Evolutionary conservation across 2,888 invertebrate genomes (phyloP).

Genomic region (Cryptus armator): DNA sequence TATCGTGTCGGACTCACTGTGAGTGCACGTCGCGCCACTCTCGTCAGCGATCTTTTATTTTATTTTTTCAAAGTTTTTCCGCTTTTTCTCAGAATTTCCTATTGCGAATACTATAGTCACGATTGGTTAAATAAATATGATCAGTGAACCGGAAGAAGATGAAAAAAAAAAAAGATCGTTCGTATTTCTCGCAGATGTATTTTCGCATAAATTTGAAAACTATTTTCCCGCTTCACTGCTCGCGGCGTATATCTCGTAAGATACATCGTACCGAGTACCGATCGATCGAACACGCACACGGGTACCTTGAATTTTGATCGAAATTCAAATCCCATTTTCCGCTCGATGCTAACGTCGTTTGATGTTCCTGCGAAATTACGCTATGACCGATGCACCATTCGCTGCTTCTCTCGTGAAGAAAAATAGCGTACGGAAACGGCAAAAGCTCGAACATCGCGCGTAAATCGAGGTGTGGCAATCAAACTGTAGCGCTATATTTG

Average conservation of each 20-base stretch:
- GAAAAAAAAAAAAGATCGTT: too few species aligned
- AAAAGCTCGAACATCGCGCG: background rate
- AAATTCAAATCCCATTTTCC: slow-evolving; percentile 47
- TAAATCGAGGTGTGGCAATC: too few species aligned
- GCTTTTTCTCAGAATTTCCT: background rate
- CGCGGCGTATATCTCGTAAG: background rate
- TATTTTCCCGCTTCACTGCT: background rate
- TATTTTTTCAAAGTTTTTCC: background rate
- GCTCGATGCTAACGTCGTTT: slow-evolving; percentile 2
- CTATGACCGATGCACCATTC: slow-evolving; percentile 7
- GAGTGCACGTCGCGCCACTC: background rate
- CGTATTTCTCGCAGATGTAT: slow-evolving; percentile 22
- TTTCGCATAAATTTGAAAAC: background rate
- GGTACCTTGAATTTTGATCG: slow-evolving; percentile 37
- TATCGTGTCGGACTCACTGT: slow-evolving; percentile 32
- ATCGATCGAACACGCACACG: background rate
- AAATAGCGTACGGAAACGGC: background rate
- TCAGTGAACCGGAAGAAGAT: too few species aligned
- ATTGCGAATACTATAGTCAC: too few species aligned
- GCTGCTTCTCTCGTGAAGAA: background rate
- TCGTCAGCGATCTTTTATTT: slow-evolving; percentile 20
- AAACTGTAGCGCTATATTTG: too few species aligned
- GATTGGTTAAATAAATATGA: too few species aligned
- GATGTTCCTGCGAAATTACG: slow-evolving; percentile 33
- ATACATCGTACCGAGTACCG: background rate